Conservation (phyloP, 2,797 vertebrate genomes). For the Rhinella marina region DNA sequence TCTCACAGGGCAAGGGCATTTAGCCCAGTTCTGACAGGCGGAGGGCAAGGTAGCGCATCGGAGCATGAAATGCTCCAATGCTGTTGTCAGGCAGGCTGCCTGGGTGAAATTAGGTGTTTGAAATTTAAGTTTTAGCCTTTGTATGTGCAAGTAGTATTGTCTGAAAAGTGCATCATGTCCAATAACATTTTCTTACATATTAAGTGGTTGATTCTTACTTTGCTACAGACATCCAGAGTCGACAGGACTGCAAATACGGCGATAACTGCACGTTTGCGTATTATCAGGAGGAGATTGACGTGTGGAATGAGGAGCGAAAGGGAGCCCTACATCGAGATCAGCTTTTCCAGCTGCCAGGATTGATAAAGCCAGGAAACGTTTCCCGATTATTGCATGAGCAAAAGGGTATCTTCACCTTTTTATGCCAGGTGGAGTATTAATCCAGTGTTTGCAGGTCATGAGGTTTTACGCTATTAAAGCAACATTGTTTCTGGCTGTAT, state of each 20-base stretch:
- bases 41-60: no score
- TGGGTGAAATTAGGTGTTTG: no score
- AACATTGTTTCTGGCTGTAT: neutral
- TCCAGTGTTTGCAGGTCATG: neutral
- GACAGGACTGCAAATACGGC: conserved; percentile 98
- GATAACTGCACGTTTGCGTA: conserved; percentile 99
- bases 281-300: conserved; percentile 98
- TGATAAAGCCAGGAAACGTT: conserved; percentile 77
- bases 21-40: no score
- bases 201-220: neutral
- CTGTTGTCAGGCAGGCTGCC: no score
- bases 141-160: neutral
- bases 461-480: neutral
- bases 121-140: no score
- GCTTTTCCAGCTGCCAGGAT: conserved; percentile 87
- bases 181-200: neutral
- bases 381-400: conserved; percentile 81
- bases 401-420: conserved; percentile 82
- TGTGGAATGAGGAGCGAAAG: conserved; percentile 98
- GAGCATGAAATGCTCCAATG: no score
- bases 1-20: no score
- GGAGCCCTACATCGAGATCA: conserved; percentile 95
- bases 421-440: conserved; percentile 76
- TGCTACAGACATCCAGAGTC: conserved; percentile 93
- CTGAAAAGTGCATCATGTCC: neutral